Conservation (phyloP, 53 echinoderm and acorn worm genomes). For the Apostichopus leukothele region DNA sequence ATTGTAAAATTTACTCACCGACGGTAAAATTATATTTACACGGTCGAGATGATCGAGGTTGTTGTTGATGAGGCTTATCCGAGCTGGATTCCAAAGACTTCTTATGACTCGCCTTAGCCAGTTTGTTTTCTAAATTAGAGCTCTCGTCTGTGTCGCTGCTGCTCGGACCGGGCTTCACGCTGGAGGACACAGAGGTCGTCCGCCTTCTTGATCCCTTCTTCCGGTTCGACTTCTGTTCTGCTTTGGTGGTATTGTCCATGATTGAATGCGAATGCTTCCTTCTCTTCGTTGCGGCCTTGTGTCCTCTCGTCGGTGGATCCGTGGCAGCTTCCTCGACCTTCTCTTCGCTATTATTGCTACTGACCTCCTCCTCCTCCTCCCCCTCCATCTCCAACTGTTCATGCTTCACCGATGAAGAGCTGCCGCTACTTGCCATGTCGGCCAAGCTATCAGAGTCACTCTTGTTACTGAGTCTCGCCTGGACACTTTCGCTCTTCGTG, state of each 20-base stretch:
- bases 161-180: conserved; percentile 36
- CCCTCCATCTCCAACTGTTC: conserved; percentile 27
- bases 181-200: conserved; percentile 29
- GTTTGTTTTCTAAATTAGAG: conserved; percentile 34
- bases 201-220: conserved; percentile 31
- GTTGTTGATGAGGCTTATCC: conserved; percentile 23
- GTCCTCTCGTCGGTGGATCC: conserved; percentile 47
- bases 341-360: conserved; percentile 37
- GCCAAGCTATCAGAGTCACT: conserved; percentile 79
- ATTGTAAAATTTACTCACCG: conserved; percentile 15
- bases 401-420: background rate
- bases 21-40: conserved; percentile 47
- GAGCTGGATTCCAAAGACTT: background rate
- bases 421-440: conserved; percentile 73
- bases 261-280: conserved; percentile 34
- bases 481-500: conserved; percentile 47
- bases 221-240: background rate
- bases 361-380: conserved; percentile 43
- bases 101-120: conserved; percentile 1
- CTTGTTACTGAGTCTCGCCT: conserved; percentile 46
- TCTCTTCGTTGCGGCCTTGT: conserved; percentile 17
- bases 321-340: conserved; percentile 5
- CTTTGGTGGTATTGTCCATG: background rate
- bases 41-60: conserved; percentile 13
- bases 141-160: conserved; percentile 68